Evolutionary conservation across 1,140 invertebrate genomes (phyloP), one percentile per base, ranked within the genome.

Genomic region (Lepidurus couesii): DNA sequence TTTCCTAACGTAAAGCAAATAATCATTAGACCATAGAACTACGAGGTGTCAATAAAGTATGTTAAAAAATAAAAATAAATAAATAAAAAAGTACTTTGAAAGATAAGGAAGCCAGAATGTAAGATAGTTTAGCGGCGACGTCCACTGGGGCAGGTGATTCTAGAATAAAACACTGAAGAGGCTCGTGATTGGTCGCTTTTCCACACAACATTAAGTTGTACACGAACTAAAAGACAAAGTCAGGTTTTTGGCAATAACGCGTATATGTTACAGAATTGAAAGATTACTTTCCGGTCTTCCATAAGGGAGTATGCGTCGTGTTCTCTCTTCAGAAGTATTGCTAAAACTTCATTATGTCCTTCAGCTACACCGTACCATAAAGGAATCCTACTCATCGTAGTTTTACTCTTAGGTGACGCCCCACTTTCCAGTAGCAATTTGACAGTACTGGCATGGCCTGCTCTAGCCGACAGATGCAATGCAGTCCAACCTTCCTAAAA

Each of bases 181-280:
- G 96, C 82, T 95, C 93, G 85, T 99, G 98, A 81, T 96, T 93
- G 85, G 95, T 92, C 82, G 95, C 95, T 86, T 98, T 99, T 10
- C 97, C 97, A 85, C 96, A 97, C 7, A 98, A 92, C 95, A 99
- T 99, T 83, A 99, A 87, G 85, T 99, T 98, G 86, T 98, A 98
- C 42, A 99, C 95, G 85, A 99, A 99, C 91, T 93, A 84, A 77
- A 88, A 85, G 80, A 81, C 81, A 75, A 80, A 13, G 73, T 73
- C 77, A 80, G 75, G 43, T 75, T 43, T 43, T 73, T 21, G 6
- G n/a, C 3, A 1, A 73, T 0, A 45, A 7, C 34, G 10, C 34
- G 10, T 42, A 26, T 5, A 79, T n/a, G 65, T 73, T 79, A n/a
- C 13, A 9, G n/a, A 80, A 26, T 80, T 78, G 78, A 77, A 79